A percentile compares a stretch with the other conserved stretches of the same genome.
Conservation (phyloP, 2,888 invertebrate species). For the Drosophila macrospina region DNA sequence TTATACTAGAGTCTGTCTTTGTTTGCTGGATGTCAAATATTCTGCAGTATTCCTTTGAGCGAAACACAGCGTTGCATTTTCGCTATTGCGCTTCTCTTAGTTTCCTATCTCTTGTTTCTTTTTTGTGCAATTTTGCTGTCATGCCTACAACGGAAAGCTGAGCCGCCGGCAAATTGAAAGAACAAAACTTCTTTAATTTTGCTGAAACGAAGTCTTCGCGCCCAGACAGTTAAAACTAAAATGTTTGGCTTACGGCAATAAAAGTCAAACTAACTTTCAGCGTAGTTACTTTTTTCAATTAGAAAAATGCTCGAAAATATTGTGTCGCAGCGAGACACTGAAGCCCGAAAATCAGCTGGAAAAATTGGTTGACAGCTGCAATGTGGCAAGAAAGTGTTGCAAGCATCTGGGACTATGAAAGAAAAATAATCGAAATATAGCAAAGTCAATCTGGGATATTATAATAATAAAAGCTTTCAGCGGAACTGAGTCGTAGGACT, state of each 20-base stretch:
- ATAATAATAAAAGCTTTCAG: slow-evolving; percentile 44
- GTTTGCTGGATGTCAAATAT: slow-evolving; percentile 30
- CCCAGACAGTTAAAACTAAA: slow-evolving; percentile 55
- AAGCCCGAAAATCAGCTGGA: slow-evolving; percentile 30
- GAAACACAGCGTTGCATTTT: slow-evolving; percentile 13
- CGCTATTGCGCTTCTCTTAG: slow-evolving; percentile 37
- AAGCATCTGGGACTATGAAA: not conserved
- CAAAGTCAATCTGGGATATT: slow-evolving; percentile 43
- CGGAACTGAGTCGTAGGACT: slow-evolving; percentile 12
- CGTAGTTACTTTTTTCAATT: slow-evolving; percentile 64
- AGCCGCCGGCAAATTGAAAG: slow-evolving; percentile 65
- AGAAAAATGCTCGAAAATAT: slow-evolving; percentile 46
- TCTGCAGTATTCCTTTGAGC: slow-evolving; percentile 31
- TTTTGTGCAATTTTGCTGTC: slow-evolving; percentile 27
- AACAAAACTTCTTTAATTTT: slow-evolving; percentile 79
- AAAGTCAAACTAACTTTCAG: slow-evolving; percentile 72
- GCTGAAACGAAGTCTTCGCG: slow-evolving; percentile 50
- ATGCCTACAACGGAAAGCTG: slow-evolving; percentile 36
- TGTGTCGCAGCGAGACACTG: not conserved
- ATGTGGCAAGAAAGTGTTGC: slow-evolving; percentile 50
- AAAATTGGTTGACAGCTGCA: slow-evolving; percentile 38
- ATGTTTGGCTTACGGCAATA: slow-evolving; percentile 74
- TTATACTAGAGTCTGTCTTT: not conserved
- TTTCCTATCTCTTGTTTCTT: slow-evolving; percentile 6
- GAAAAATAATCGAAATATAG: not conserved